A percentile compares a stretch with the other conserved stretches of the same genome.
phyloP scores from a whole-genome alignment of 2,888 invertebrate genomes.

The Rhamphomyia laevipes region DNA sequence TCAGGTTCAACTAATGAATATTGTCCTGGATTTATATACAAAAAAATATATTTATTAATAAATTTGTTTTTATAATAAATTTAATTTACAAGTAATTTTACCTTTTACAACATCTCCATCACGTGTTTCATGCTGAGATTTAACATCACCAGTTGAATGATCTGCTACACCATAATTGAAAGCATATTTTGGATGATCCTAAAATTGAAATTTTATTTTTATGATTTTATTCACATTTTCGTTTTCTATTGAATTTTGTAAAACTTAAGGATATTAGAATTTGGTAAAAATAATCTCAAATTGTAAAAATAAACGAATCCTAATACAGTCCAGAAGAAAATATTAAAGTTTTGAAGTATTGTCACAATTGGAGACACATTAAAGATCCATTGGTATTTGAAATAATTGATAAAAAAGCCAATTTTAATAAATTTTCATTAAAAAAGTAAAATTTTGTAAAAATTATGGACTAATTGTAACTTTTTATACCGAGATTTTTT shows the following conservation, averaged over 20 bases:
- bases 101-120: conserved; percentile 55
- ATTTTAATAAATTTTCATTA: too few species aligned
- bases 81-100: conserved; percentile 18
- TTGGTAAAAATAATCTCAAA: too few species aligned
- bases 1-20: conserved; percentile 37
- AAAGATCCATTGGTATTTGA: too few species aligned
- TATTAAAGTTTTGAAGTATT: too few species aligned
- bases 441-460: too few species aligned
- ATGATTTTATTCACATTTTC: not conserved
- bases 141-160: conserved; percentile 44
- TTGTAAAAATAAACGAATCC: too few species aligned
- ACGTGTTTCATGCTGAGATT: conserved; percentile 51
- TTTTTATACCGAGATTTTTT: too few species aligned
- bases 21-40: conserved; percentile 24
- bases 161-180: conserved; percentile 54
- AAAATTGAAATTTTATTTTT: conserved; percentile 6
- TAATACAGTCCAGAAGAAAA: too few species aligned
- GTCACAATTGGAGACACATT: too few species aligned
- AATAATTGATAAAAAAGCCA: too few species aligned
- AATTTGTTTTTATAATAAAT: not conserved
- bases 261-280: not conserved
- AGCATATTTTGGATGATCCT: conserved; percentile 49
- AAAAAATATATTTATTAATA: not conserved
- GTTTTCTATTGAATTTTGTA: not conserved
- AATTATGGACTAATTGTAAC: too few species aligned